phyloP scores from a whole-genome alignment of 2,797 vertebrate genomes.

The Emydoidea blandingii region DNA sequence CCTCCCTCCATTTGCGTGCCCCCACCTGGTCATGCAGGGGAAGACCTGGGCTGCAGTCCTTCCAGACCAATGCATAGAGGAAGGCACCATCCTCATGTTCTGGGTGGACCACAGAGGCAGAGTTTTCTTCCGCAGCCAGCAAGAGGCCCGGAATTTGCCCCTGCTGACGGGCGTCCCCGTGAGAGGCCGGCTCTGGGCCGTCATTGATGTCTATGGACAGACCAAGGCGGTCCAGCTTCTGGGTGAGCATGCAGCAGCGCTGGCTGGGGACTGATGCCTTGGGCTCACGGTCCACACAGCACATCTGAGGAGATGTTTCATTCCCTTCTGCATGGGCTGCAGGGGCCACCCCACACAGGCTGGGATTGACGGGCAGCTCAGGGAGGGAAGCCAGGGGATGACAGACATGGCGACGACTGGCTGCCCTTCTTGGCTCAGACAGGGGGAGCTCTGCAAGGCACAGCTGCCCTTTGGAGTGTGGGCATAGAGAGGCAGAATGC shows the following conservation, averaged over 20 bases:
- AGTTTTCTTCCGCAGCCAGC: conserved; percentile 51
- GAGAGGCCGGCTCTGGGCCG: conserved; percentile 83
- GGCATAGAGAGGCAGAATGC: background rate
- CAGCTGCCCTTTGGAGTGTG: background rate
- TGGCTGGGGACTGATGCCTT: background rate
- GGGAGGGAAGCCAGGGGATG: background rate
- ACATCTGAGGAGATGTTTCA: too few relatives aligned
- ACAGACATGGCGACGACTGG: too few relatives aligned
- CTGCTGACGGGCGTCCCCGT: conserved; percentile 67
- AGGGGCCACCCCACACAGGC: too few relatives aligned
- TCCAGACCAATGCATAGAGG: background rate
- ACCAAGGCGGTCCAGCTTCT: conserved; percentile 81
- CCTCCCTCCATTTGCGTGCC: conserved; percentile 82
- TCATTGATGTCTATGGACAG: conserved; percentile 89
- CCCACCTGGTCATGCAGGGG: conserved; percentile 76
- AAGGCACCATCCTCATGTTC: conserved; percentile 78
- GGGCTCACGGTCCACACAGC: background rate
- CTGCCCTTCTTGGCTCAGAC: background rate
- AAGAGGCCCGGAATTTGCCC: background rate
- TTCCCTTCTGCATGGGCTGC: too few relatives aligned
- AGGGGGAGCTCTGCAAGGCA: background rate
- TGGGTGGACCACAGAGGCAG: conserved; percentile 80
- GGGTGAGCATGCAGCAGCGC: conserved; percentile 70
- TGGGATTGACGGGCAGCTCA: background rate
- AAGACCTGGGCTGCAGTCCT: conserved; percentile 81